Percentiles rank a stretch among this genome's conserved stretches.
Evolutionary conservation across 2,888 invertebrate species (phyloP).

Genomic region (Aleiodes testaceus): DNA sequence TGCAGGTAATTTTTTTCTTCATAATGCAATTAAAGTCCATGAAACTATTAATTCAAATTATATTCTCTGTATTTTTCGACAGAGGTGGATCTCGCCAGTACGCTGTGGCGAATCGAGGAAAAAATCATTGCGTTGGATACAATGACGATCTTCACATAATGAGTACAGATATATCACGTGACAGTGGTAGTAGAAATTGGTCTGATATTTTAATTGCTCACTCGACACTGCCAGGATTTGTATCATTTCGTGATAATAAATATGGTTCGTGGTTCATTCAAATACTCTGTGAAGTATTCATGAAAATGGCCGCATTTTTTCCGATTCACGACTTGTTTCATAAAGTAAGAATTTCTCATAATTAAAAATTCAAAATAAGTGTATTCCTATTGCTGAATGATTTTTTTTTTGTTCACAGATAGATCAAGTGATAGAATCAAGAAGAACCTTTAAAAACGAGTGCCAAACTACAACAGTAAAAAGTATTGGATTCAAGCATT

Average conservation of each 20-base stretch:
- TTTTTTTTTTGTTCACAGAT: slow-evolving; percentile 56
- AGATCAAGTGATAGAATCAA: slow-evolving; percentile 58
- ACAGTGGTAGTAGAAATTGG: slow-evolving; percentile 61
- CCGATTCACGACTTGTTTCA: slow-evolving; percentile 64
- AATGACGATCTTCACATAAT: slow-evolving; percentile 4
- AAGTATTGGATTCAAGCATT: slow-evolving; percentile 64
- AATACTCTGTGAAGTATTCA: slow-evolving; percentile 74
- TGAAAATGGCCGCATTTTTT: slow-evolving; percentile 62
- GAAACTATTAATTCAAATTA: background rate
- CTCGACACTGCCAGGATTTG: slow-evolving; percentile 74
- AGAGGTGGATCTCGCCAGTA: slow-evolving; percentile 26
- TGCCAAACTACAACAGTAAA: slow-evolving; percentile 63
- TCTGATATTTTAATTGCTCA: slow-evolving; percentile 76
- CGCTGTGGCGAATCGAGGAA: slow-evolving; percentile 15
- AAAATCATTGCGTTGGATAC: background rate
- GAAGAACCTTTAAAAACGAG: slow-evolving; percentile 48
- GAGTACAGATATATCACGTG: background rate
- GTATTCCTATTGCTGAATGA: no score
- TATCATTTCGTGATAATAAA: slow-evolving; percentile 75
- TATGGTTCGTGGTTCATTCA: slow-evolving; percentile 78
- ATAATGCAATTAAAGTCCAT: background rate
- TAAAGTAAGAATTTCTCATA: slow-evolving; percentile 55
- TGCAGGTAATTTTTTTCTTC: slow-evolving; percentile 69
- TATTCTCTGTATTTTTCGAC: background rate
- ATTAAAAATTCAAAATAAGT: background rate